Percentiles rank a stretch among this genome's conserved stretches.
Conservation (phyloP, 2,113 vertebrate species). For the Gila orcuttii region DNA sequence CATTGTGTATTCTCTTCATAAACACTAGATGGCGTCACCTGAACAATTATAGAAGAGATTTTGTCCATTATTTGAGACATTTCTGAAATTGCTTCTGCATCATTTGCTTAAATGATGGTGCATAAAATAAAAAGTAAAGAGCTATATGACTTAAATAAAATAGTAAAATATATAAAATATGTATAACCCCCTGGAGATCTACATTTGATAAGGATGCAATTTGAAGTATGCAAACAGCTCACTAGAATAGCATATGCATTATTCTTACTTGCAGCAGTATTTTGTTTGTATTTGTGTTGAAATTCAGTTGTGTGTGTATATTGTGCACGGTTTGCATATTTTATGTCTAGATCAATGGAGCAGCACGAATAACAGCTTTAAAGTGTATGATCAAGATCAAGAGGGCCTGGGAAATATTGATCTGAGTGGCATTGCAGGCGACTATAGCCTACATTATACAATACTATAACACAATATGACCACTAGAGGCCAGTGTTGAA, state of each 20-base stretch:
- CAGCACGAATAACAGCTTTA: slow-evolving; percentile 6
- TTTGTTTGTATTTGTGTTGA: neutral
- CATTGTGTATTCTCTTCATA: neutral
- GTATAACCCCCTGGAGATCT: neutral
- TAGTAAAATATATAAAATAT: neutral
- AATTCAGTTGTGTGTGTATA: neutral
- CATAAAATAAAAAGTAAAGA: no score
- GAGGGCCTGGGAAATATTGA: slow-evolving; percentile 34
- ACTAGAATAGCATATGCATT: neutral
- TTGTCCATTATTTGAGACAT: neutral
- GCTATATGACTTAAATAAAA: neutral
- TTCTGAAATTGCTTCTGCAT: no score
- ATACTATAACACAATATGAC: slow-evolving; percentile 20
- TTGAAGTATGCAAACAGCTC: neutral
- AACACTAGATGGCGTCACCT: neutral
- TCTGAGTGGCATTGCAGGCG: neutral
- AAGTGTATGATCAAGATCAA: slow-evolving; percentile 1
- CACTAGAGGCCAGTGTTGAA: slow-evolving; percentile 41
- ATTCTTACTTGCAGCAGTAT: neutral
- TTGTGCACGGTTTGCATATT: neutral
- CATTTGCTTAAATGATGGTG: no score
- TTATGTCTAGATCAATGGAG: slow-evolving; percentile 17
- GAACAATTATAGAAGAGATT: neutral
- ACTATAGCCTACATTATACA: neutral
- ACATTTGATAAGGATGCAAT: neutral